These are phyloP conservation scores for Scylla paramamosain DNA, from an alignment of 1,140 invertebrate genomes.

Conservation along the genomic window DNA sequence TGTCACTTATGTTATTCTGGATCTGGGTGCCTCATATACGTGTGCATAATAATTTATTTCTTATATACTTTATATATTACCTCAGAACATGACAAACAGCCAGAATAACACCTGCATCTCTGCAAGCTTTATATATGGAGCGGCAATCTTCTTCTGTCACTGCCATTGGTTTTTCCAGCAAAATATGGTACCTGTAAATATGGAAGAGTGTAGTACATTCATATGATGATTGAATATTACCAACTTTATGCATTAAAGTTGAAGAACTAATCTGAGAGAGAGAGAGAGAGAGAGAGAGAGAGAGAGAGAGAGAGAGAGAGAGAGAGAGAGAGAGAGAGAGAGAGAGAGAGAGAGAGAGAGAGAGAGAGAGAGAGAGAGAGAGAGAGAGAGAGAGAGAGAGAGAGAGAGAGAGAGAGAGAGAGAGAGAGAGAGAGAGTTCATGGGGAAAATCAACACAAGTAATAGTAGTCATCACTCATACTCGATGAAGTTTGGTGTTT, in stretches of 20 bases:
- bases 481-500: too few species aligned
- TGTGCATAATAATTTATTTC: too few species aligned
- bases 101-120: conserved; percentile 80
- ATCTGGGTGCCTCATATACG: too few species aligned
- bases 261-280: background rate
- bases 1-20: too few species aligned
- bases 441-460: too few species aligned
- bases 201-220: background rate
- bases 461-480: too few species aligned
- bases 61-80: conserved; percentile 77
- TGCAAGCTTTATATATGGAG: conserved; percentile 80
- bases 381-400: too few species aligned
- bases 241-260: background rate
- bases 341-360: background rate
- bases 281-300: background rate
- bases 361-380: too few species aligned
- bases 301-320: background rate
- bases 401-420: too few species aligned
- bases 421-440: too few species aligned
- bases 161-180: conserved; percentile 83
- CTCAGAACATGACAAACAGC: conserved; percentile 82
- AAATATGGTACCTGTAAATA: conserved; percentile 79
- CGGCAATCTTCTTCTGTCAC: conserved; percentile 81
- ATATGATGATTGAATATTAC: background rate
- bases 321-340: background rate